Evolutionary conservation across 2,888 invertebrate species (phyloP).

Genomic region (Lamellibrachia satsuma): DNA sequence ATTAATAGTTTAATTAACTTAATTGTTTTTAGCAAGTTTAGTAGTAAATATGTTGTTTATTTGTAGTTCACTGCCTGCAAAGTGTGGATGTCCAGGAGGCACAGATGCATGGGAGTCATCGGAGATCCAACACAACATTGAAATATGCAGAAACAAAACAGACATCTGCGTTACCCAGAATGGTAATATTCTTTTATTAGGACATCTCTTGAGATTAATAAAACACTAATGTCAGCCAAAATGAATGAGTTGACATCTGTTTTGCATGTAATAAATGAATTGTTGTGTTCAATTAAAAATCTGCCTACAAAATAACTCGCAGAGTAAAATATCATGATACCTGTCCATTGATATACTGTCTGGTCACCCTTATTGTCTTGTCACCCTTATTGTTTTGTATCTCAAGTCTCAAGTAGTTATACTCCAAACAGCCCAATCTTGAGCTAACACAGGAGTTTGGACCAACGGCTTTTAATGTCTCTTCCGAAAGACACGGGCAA

Average conservation of each 20-base stretch:
- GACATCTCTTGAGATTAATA: neutral
- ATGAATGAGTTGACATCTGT: neutral
- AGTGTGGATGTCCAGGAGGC: slow-evolving; percentile 23
- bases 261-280: neutral
- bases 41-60: neutral
- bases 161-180: neutral
- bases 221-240: neutral
- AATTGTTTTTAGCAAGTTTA: neutral
- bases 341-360: too few relatives aligned
- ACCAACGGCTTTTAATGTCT: too few relatives aligned
- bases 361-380: too few relatives aligned
- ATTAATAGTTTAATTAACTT: neutral
- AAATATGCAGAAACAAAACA: slow-evolving; percentile 12
- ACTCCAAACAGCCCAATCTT: too few relatives aligned
- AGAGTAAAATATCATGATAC: too few relatives aligned
- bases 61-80: slow-evolving; percentile 23
- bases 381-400: too few relatives aligned
- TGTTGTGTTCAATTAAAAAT: neutral
- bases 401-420: too few relatives aligned
- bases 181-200: neutral
- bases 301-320: neutral
- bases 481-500: too few relatives aligned
- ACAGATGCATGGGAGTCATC: slow-evolving; percentile 22
- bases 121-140: neutral
- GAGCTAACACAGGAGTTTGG: too few relatives aligned